Base-by-base conservation (phyloP, 2,113 vertebrate genomes). In the Lepus timidus region DNA sequence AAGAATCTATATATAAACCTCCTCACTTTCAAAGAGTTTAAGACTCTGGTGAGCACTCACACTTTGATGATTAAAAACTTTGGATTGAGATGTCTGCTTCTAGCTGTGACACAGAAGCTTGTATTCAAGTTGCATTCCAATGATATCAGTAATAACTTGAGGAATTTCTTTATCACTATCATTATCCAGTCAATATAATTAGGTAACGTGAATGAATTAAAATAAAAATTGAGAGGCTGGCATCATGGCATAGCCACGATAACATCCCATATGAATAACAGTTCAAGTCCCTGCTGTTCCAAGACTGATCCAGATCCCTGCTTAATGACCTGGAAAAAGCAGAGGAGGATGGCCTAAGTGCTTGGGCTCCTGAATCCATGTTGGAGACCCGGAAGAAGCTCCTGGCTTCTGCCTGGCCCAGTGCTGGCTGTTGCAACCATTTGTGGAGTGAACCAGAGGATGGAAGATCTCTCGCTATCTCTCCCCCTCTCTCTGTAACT, bases 21-120 rank as follows among this genome's bases (percentile, higher is more conserved):
- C 29, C 64, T 76, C 55, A 36, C 25, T 78, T 82, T 58, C 52
- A 36, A 71, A 80, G 64, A 55, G 12, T 87, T 27, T 67, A 36
- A 58, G 62, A 73, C n/a, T 58, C 20, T 86, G 25, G 9, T 75
- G 75, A 90, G 22, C 39, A 36, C 17, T 6, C 31, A 51, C 3
- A n/a, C 27, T 92, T 81, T 78, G 44, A 86, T n/a, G 52, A 82
- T 65, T 82, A 65, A 93, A 76, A 78, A 44, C 22, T 75, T 23
- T 49, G 20, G 79, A 49, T 51, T 62, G 36, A 71, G 20, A 65
- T 11, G 58, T 58, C 82, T 67, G 70, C n/a, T 71, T 80, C 44
- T 70, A 86, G 51, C 65, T 90, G 14, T 39, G 49, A 79, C 31
- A 85, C 52, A 88, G 33, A 39, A 68, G 14, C n/a, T 88, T 76